Evolutionary conservation across 2,797 vertebrate genomes (phyloP), one percentile per base, ranked within the genome.

Genomic region (Coilia nasus): DNA sequence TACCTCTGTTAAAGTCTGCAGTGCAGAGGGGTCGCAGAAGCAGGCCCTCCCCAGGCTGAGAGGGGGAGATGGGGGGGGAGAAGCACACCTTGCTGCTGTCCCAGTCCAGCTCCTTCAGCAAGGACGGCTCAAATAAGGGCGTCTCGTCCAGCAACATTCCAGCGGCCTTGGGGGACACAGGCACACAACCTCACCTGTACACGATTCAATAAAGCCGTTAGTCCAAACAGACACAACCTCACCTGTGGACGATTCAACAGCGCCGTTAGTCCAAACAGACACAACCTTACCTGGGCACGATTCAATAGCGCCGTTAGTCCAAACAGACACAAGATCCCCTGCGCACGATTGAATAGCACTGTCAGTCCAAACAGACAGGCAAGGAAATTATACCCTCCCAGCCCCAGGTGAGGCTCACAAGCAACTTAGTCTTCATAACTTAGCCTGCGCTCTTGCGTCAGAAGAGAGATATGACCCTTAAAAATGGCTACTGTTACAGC

Each of bases 81-180:
- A 99, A 99, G 0, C 93, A 90, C 0, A 94, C 94, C 0, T 90
- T 94, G 90, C 96, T 98, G 93, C 95, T 93, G 0, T 95, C 97
- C 98, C 98, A 99, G 94, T 99, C 97, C 0, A 99, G 93, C 1
- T 98, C 97, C 12, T 94, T 92, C 82, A 99, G 97, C 35, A 99
- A 92, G 21, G 87, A 91, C 0, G 97, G 97, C 84, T 99, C 97
- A 90, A 99, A 99, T 86, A 99, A 94, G 0, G 98, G 98, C 0
- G 94, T 96, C 91, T 98, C 97, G 21, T 98, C 97, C 41, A 96
- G 96, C 94, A 97, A 92, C 96, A 97, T 95, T 90, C 89, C 92
- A 89, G 85, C 90, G 57, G 57, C 87, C 89, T 90, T 92, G 0
- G 67, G 31, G 31, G 31, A 17, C 46, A 44, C 2, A 19, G 62